phyloP scores from a whole-genome alignment of 1,140 invertebrate genomes.

The Macrocentrus cingulum region DNA sequence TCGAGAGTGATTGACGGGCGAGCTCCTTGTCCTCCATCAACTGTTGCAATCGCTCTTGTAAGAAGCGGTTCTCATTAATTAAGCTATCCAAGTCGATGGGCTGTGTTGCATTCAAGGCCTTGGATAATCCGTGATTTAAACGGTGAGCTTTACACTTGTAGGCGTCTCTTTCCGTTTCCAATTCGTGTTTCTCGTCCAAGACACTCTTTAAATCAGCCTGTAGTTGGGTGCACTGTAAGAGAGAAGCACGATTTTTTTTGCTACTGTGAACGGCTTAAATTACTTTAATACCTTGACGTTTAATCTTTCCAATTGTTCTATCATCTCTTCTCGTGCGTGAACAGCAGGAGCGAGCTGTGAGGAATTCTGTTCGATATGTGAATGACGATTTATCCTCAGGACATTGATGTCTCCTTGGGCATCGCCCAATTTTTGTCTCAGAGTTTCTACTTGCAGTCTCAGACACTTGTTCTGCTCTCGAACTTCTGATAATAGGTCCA shows the following conservation, averaged over 20 bases:
- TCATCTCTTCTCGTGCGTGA: constrained; percentile 68
- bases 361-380: constrained; percentile 36
- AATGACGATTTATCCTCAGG: constrained; percentile 50
- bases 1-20: constrained; percentile 68
- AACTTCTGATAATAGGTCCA: constrained; percentile 61
- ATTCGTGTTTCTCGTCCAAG: constrained; percentile 85
- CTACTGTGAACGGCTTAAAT: too few relatives aligned
- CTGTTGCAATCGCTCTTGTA: constrained; percentile 80
- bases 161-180: constrained; percentile 79
- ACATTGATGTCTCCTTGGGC: constrained; percentile 74
- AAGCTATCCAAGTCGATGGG: constrained; percentile 81
- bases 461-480: constrained; percentile 70
- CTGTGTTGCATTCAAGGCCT: constrained; percentile 65
- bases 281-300: constrained; percentile 71
- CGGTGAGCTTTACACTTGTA: constrained; percentile 83
- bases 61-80: constrained; percentile 75
- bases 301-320: constrained; percentile 68
- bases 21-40: constrained; percentile 78
- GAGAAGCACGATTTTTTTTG: constrained; percentile 19
- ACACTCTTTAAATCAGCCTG: constrained; percentile 74
- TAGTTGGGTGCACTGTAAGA: constrained; percentile 64
- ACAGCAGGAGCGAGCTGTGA: constrained; percentile 48
- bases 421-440: constrained; percentile 72
- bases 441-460: constrained; percentile 68
- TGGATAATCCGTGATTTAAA: constrained; percentile 79